These are phyloP conservation scores for Panzeria rudis DNA, from an alignment of 2,888 invertebrate species.

Conservation along the genomic window DNA sequence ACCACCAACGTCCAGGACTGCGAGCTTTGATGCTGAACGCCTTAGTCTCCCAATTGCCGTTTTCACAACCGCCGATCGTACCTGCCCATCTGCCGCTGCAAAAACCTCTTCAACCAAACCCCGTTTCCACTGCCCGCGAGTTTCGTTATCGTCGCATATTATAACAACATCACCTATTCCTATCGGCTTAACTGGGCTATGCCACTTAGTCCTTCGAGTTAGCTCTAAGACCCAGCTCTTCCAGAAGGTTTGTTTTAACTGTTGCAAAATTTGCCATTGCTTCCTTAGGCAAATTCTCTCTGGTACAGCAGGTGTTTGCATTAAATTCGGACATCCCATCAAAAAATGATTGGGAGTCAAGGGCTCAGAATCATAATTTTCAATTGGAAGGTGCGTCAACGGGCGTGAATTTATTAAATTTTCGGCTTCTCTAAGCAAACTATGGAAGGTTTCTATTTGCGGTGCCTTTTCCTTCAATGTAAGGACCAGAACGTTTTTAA, in stretches of 20 bases:
- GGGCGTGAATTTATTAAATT: slow-evolving; percentile 17
- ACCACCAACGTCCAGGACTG: slow-evolving; percentile 3
- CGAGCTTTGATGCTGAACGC: slow-evolving; percentile 1
- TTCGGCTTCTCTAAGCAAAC: background rate
- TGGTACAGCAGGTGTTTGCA: background rate
- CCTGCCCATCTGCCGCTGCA: background rate
- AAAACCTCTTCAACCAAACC: background rate
- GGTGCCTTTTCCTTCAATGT: slow-evolving; percentile 9
- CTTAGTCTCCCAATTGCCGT: background rate
- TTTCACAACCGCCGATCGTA: slow-evolving; percentile 2
- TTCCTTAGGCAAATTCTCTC: background rate
- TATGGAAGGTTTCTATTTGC: background rate
- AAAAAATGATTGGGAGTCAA: background rate
- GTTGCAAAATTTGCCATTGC: slow-evolving; percentile 1
- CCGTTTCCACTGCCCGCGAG: background rate
- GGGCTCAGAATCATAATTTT: background rate
- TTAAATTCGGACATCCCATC: background rate
- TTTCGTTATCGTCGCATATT: background rate
- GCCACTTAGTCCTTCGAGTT: background rate
- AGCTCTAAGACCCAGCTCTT: background rate
- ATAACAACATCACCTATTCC: background rate
- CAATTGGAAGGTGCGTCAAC: background rate
- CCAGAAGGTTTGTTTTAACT: slow-evolving; percentile 17
- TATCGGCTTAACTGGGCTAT: background rate
- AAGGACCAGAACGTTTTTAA: background rate